Percentiles rank a stretch among this genome's conserved stretches.
Evolutionary conservation across 2,113 vertebrate genomes (phyloP).

Genomic region (Fregata magnificens): DNA sequence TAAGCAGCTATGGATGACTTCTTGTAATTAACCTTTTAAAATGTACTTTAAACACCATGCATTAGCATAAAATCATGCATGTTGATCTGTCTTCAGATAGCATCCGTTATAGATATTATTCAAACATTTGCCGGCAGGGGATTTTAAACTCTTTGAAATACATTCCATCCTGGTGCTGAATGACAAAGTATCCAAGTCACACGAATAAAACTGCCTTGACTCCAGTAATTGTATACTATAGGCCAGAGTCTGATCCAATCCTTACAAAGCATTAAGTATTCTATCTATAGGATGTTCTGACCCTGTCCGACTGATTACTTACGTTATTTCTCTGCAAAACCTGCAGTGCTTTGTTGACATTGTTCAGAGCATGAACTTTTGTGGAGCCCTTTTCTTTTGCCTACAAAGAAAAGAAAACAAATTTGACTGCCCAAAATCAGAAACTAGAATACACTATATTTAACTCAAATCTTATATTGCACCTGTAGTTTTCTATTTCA

Average conservation of each 20-base stretch:
- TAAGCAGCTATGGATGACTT: not conserved
- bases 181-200: not conserved
- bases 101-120: not conserved
- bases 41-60: not conserved
- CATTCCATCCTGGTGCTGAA: not conserved
- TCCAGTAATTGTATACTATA: not conserved
- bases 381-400: constrained; percentile 95
- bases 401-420: constrained; percentile 72
- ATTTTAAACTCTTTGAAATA: not conserved
- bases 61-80: not conserved
- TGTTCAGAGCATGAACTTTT: constrained; percentile 96
- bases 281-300: not conserved
- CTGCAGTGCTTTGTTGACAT: constrained; percentile 96
- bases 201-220: not conserved
- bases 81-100: not conserved
- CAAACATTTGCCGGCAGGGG: not conserved
- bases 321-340: constrained; percentile 97
- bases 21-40: not conserved
- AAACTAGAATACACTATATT: not conserved
- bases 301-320: constrained; percentile 67
- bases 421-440: constrained; percentile 12
- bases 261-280: not conserved
- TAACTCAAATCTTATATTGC: not conserved
- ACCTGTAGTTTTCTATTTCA: not conserved
- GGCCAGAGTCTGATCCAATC: not conserved